Percentiles rank a stretch among this genome's conserved stretches.
phyloP scores from a whole-genome alignment of 1,140 invertebrate species.

The Idris sp. region DNA sequence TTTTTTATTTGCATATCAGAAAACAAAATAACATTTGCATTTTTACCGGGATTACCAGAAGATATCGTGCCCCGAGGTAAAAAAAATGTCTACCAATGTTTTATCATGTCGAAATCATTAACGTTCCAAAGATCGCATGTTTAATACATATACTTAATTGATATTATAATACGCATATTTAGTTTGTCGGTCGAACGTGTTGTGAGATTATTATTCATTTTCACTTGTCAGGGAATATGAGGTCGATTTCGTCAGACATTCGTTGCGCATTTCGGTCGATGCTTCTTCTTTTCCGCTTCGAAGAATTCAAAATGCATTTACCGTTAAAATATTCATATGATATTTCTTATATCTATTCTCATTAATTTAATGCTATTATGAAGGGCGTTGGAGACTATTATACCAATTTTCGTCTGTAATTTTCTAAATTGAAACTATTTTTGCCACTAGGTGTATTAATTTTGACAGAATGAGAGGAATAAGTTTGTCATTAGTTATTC shows the following conservation, averaged over 20 bases:
- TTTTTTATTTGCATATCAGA: no score
- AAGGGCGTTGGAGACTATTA: not conserved
- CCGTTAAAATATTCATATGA: conserved; percentile 27
- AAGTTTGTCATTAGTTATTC: conserved; percentile 6
- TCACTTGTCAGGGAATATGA: conserved; percentile 58
- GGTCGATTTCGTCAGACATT: conserved; percentile 50
- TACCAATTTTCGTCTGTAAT: conserved; percentile 22
- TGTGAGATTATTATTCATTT: conserved; percentile 42
- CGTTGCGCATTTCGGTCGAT: conserved; percentile 63
- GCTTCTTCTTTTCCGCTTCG: conserved; percentile 24
- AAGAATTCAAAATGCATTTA: conserved; percentile 8
- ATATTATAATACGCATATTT: conserved; percentile 61
- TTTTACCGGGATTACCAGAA: no score
- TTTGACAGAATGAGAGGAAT: conserved; percentile 2
- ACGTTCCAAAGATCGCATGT: conserved; percentile 48
- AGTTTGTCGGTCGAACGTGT: conserved; percentile 49
- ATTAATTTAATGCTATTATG: conserved; percentile 7
- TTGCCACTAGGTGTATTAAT: conserved; percentile 14
- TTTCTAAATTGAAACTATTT: conserved; percentile 22
- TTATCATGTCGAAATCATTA: conserved; percentile 30
- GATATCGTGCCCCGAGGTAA: conserved; percentile 24
- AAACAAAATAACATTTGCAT: no score
- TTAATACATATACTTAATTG: conserved; percentile 57
- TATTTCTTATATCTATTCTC: conserved; percentile 17
- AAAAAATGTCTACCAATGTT: conserved; percentile 12